phyloP scores from a whole-genome alignment of 2,888 invertebrate species.

The Laothoe populi region DNA sequence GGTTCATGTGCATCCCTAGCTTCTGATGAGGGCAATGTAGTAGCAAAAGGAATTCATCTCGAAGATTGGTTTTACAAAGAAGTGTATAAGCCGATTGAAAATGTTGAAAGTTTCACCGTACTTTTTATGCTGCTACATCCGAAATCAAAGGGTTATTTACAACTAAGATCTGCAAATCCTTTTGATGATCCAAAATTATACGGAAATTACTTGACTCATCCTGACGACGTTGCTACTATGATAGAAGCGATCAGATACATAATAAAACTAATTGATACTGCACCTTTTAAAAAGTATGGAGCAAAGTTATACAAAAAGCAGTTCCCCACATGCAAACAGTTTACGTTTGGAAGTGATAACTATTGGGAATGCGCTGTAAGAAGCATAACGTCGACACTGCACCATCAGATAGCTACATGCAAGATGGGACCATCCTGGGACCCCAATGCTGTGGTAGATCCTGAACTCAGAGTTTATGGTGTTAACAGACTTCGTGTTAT shows the following conservation, averaged over 20 bases:
- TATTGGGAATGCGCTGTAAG: constrained; percentile 89
- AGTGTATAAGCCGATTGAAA: constrained; percentile 69
- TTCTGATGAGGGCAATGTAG: constrained; percentile 79
- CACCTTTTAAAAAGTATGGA: constrained; percentile 85
- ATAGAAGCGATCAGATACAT: constrained; percentile 85
- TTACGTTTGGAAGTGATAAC: constrained; percentile 82
- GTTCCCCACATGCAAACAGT: constrained; percentile 82
- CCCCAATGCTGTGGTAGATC: constrained; percentile 86
- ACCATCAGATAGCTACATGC: constrained; percentile 89
- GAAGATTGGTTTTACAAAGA: constrained; percentile 72
- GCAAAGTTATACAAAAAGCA: constrained; percentile 81
- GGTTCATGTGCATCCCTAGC: constrained; percentile 84
- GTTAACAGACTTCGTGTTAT: constrained; percentile 86
- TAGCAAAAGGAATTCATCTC: constrained; percentile 69
- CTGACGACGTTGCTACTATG: constrained; percentile 84
- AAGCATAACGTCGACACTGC: constrained; percentile 85
- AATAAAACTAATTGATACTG: constrained; percentile 81
- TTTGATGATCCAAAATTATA: constrained; percentile 87
- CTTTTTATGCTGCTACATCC: constrained; percentile 86
- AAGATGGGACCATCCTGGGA: constrained; percentile 87
- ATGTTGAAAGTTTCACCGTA: constrained; percentile 74
- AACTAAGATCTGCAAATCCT: constrained; percentile 86
- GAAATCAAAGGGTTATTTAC: constrained; percentile 87
- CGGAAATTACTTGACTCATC: constrained; percentile 89
- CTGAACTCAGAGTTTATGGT: constrained; percentile 86